Conservation (phyloP, 2,797 vertebrate genomes). For the Cossypha dichroa region DNA sequence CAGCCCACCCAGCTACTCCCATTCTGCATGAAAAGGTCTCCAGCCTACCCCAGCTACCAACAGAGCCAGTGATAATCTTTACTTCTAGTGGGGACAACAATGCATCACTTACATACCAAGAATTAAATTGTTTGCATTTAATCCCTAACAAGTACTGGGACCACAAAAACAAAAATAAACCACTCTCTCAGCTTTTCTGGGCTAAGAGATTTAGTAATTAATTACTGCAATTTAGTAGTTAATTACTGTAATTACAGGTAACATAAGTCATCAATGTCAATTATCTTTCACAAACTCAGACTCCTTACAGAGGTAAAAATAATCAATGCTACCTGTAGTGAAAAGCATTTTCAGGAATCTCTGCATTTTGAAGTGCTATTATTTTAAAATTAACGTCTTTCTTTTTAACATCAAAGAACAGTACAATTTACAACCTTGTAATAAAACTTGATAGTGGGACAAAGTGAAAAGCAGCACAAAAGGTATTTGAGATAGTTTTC, state of each 20-base stretch:
- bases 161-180: background rate
- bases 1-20: background rate
- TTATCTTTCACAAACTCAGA: background rate
- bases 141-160: background rate
- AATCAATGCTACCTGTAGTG: background rate
- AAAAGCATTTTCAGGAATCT: background rate
- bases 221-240: background rate
- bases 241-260: background rate
- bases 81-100: background rate
- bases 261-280: background rate
- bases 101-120: background rate
- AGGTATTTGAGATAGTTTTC: fast-evolving
- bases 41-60: background rate
- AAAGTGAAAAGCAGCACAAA: background rate
- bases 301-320: background rate
- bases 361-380: background rate
- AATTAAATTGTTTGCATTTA: background rate
- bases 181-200: background rate
- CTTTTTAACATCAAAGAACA: background rate
- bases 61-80: background rate
- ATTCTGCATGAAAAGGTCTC: background rate
- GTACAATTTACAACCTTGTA: background rate
- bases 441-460: background rate
- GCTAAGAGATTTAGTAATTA: background rate
- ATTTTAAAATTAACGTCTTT: background rate